A percentile compares a stretch with the other conserved stretches of the same genome.
Conservation (phyloP, 2,797 vertebrate species). For the Furcifer pardalis region DNA sequence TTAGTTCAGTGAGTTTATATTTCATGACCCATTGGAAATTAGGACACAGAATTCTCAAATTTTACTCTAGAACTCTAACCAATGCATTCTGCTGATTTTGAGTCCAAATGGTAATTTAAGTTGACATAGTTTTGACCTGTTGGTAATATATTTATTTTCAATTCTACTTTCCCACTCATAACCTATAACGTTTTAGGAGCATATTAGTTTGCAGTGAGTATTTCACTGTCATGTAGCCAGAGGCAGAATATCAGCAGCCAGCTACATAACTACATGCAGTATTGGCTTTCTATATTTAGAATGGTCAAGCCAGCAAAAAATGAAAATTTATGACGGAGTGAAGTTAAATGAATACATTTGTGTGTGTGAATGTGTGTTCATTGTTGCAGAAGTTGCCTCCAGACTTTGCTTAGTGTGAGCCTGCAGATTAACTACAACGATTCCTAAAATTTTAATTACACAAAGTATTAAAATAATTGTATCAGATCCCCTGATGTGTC, state of each 20-base stretch:
- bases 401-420: background rate
- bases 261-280: background rate
- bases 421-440: constrained; percentile 15
- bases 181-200: background rate
- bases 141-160: background rate
- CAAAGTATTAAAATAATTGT: constrained; percentile 34
- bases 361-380: background rate
- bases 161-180: background rate
- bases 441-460: constrained; percentile 24
- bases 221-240: background rate
- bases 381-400: background rate
- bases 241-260: too few relatives aligned
- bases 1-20: too few relatives aligned
- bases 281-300: background rate
- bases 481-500: constrained; percentile 19
- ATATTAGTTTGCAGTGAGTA: background rate
- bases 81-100: background rate
- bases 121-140: background rate
- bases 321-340: background rate
- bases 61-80: too few relatives aligned
- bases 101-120: background rate
- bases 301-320: background rate
- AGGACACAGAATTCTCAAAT: too few relatives aligned
- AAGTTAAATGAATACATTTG: background rate
- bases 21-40: too few relatives aligned